A percentile compares a stretch with the other conserved stretches of the same genome.
Evolutionary conservation across 2,797 vertebrate species (phyloP).

Genomic region (Acestrorhynchus altus): DNA sequence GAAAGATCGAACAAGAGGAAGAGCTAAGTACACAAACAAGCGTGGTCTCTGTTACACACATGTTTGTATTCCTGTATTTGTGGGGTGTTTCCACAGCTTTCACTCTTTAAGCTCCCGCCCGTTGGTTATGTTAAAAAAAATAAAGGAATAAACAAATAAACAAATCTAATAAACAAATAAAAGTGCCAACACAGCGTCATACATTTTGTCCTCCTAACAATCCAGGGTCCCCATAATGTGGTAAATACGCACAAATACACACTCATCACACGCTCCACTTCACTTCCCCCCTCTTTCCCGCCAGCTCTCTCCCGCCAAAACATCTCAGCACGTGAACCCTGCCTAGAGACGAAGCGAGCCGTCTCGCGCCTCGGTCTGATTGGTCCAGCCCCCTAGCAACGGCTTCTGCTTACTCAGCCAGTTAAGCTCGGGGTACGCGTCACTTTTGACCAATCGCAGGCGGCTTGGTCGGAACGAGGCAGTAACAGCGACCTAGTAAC

Average conservation of each 20-base stretch:
- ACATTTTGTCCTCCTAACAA: background rate
- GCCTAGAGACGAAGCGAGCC: conserved; percentile 80
- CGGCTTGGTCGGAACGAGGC: conserved; percentile 73
- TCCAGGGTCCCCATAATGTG: conserved; percentile 20
- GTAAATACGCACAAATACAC: conserved; percentile 46
- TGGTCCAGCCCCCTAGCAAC: conserved; percentile 84
- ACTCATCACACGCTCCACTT: conserved; percentile 81
- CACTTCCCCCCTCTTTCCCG: conserved; percentile 61
- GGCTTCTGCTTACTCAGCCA: conserved; percentile 77
- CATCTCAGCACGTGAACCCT: conserved; percentile 80
- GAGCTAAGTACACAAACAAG: conserved; percentile 69
- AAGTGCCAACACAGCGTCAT: too few species aligned
- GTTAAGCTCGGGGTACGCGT: conserved; percentile 72
- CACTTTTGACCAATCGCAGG: conserved; percentile 84
- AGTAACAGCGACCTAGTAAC: conserved; percentile 86
- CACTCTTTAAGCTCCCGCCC: background rate
- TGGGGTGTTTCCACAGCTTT: background rate
- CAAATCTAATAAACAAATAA: background rate
- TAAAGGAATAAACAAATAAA: background rate
- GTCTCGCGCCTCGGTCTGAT: conserved; percentile 76
- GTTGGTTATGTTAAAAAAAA: background rate
- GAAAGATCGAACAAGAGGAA: conserved; percentile 77
- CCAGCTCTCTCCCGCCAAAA: conserved; percentile 78
- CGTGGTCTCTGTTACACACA: conserved; percentile 51
- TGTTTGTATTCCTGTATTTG: conserved; percentile 37